Conservation (phyloP, 2,888 invertebrate species). For the Ceramica pisi region DNA sequence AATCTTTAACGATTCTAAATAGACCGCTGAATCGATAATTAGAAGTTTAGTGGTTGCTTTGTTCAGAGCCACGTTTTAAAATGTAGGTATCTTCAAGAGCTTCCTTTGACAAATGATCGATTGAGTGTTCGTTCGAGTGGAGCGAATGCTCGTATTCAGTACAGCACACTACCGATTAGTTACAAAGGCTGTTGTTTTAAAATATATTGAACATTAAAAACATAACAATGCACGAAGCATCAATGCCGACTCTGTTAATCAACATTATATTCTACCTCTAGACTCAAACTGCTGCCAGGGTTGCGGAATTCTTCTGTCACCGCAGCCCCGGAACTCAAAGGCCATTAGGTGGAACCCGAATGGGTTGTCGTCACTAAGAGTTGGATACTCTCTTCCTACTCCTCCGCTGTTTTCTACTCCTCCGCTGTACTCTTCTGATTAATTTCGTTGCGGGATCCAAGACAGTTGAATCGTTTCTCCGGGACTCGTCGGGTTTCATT, state of each 20-base stretch:
- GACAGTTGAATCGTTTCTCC: too few relatives aligned
- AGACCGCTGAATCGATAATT: slow-evolving; percentile 75
- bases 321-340: too few relatives aligned
- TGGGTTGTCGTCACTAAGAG: not conserved
- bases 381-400: too few relatives aligned
- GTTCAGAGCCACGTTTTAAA: slow-evolving; percentile 80
- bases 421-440: too few relatives aligned
- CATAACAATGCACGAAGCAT: not conserved
- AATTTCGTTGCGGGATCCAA: too few relatives aligned
- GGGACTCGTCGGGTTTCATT: too few relatives aligned
- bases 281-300: not conserved
- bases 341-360: too few relatives aligned
- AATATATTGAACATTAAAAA: slow-evolving; percentile 6
- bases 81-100: slow-evolving; percentile 65
- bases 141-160: slow-evolving; percentile 42
- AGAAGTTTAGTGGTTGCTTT: slow-evolving; percentile 74
- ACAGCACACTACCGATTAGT: slow-evolving; percentile 29
- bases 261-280: not conserved
- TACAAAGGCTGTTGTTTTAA: slow-evolving; percentile 35
- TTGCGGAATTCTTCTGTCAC: too few relatives aligned
- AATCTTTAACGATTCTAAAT: slow-evolving; percentile 73
- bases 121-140: slow-evolving; percentile 67
- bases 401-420: too few relatives aligned
- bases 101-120: slow-evolving; percentile 76
- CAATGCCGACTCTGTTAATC: not conserved